A percentile compares a stretch with the other conserved stretches of the same genome.
Evolutionary conservation across 2,113 vertebrate species (phyloP).

Genomic region (Malurus elegans): DNA sequence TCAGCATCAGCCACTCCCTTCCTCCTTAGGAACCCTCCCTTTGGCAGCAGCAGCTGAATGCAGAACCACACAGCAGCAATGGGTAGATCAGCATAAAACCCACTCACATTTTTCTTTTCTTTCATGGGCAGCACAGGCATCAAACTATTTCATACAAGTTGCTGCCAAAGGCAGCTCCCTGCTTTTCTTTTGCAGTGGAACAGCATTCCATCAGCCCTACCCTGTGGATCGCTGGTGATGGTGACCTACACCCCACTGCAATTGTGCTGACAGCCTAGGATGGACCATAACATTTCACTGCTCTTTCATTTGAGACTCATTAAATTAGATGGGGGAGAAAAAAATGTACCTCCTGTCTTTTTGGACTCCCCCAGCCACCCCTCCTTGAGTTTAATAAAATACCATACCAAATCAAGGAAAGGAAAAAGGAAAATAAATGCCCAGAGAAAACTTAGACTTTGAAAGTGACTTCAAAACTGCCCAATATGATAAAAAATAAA

Average conservation of each 20-base stretch:
- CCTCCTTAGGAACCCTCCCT: not conserved
- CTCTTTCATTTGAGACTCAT: not conserved
- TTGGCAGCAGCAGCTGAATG: not conserved
- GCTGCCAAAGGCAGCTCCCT: not conserved
- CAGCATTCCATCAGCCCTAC: not conserved
- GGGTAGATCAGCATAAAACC: not conserved
- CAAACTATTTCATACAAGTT: not conserved
- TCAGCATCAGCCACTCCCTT: not conserved
- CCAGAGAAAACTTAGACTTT: not conserved
- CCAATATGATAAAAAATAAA: not conserved
- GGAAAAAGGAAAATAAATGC: not conserved
- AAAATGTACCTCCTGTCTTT: not conserved
- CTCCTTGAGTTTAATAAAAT: not conserved
- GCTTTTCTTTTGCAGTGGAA: not conserved
- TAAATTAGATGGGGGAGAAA: accelerated
- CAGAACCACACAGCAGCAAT: not conserved
- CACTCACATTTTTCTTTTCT: not conserved
- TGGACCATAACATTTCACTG: not conserved
- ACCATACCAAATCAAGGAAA: not conserved
- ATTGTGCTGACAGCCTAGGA: not conserved
- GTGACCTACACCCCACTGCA: not conserved
- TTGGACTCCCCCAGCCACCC: accelerated
- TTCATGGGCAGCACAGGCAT: not conserved
- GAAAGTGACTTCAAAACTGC: not conserved
- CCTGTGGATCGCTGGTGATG: accelerated